Base-by-base conservation (phyloP, 23 tunicate species). In the Phallusia fumigata region DNA sequence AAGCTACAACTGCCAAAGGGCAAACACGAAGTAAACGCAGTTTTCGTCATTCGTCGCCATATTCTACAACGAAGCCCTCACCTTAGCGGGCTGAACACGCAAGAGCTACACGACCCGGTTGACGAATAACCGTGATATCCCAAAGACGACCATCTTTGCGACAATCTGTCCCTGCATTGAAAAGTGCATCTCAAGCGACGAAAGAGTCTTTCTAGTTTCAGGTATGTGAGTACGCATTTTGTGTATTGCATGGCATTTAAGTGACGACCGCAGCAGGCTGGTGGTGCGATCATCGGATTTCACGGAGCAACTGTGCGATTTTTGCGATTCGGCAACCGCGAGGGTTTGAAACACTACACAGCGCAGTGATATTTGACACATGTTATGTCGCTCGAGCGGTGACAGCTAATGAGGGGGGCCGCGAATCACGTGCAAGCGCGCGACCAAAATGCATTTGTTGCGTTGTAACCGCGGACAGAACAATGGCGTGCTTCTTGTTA, bases 1-100 rank as follows among this genome's bases (percentile, higher is more conserved):
- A 85, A 86, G 78, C n/a, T 58, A 58, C 33, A 78, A 86, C 90
- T 80, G 90, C 90, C 90, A 79, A 86, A 80, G 90, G 90, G 90
- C 90, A 73, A 86, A 86, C 74, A 80, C 84, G 84, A 86, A 80
- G 90, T 35, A 74, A 35, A 36, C 83, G 51, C 32, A 31, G 32
- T 32, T 10, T 15, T 32, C 44, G 33, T 74, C 40, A 33, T 77
- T 65, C 34, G 64, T 65, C 84, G 86, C 86, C 86, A 75, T 83
- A 83, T 75, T 75, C 74, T 74, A 32, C 26, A 74, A 83, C 86
- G 86, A 83, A 83, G 86, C 86, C 45, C 30, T 35, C 86, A 45
- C 33, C 31, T 82, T 52, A 40, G 85, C 30, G 58, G 79, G 86
- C 86, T 74, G 86, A 81, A 65, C 74, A 13, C 35, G 31, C 74